phyloP scores from a whole-genome alignment of 2,888 invertebrate genomes.

The Polyploca ridens region DNA sequence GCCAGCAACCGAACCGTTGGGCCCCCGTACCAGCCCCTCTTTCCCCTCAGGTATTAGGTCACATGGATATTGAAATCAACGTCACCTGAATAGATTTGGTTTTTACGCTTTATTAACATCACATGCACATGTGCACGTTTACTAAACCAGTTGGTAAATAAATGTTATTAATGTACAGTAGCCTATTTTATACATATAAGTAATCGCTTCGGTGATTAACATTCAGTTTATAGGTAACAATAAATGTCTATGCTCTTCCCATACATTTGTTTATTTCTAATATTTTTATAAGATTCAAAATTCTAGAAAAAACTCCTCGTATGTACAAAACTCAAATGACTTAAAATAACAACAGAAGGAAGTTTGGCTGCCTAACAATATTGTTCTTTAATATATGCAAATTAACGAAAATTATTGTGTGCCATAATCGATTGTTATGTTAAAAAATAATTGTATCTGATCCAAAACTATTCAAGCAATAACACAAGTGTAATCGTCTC shows the following conservation, averaged over 20 bases:
- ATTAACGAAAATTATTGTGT: no score
- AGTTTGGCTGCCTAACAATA: not conserved
- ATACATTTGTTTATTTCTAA: not conserved
- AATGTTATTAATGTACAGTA: not conserved
- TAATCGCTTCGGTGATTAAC: not conserved
- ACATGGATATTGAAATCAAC: conserved; percentile 33
- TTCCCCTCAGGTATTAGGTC: conserved; percentile 76
- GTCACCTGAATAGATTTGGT: conserved; percentile 43
- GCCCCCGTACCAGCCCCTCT: conserved; percentile 77
- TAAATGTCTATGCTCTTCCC: not conserved
- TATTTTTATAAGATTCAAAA: not conserved
- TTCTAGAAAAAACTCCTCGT: not conserved
- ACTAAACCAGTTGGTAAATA: not conserved
- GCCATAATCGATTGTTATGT: not conserved
- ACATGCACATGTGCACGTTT: conserved; percentile 41
- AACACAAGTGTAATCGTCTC: conserved; percentile 1
- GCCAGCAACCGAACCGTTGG: conserved; percentile 75
- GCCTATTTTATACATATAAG: not conserved
- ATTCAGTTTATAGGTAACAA: not conserved
- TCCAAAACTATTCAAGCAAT: not conserved
- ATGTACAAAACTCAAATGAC: not conserved
- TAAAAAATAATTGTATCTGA: not conserved
- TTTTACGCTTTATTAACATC: conserved; percentile 30
- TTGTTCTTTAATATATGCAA: not conserved
- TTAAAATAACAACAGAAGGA: not conserved